Evolutionary conservation across 2,113 vertebrate species (phyloP).

Genomic region (Forbesichthys agassizii): DNA sequence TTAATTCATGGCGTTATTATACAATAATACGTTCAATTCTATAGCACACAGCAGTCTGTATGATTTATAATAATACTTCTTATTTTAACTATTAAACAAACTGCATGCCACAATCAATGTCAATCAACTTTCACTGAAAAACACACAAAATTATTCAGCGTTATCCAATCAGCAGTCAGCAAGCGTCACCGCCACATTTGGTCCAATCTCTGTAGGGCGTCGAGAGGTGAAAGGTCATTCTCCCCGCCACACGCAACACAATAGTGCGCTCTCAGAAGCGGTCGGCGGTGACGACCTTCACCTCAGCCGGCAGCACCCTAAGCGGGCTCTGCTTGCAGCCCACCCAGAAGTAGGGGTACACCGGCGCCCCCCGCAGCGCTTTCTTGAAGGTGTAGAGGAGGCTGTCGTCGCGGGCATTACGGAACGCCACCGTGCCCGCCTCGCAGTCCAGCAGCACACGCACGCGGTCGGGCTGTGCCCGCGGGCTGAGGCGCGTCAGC

Average conservation of each 20-base stretch:
- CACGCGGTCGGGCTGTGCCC: conserved; percentile 53
- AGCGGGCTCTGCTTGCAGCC: conserved; percentile 64
- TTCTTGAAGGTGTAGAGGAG: conserved; percentile 74
- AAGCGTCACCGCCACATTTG: too few relatives aligned
- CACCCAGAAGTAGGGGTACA: conserved; percentile 74
- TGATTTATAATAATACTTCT: too few relatives aligned
- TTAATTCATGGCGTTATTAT: too few relatives aligned
- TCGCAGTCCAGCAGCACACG: conserved; percentile 69
- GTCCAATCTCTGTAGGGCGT: too few relatives aligned
- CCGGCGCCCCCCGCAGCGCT: conserved; percentile 45
- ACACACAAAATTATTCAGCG: too few relatives aligned
- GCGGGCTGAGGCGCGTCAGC: conserved; percentile 56
- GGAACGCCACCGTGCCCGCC: conserved; percentile 61
- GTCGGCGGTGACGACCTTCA: conserved; percentile 33
- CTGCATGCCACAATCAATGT: too few relatives aligned
- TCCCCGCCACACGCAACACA: not conserved
- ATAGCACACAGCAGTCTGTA: too few relatives aligned
- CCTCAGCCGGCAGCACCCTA: conserved; percentile 45
- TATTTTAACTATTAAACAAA: too few relatives aligned
- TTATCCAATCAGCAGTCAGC: too few relatives aligned
- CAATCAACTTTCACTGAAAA: too few relatives aligned
- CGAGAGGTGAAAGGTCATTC: not conserved
- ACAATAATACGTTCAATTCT: too few relatives aligned
- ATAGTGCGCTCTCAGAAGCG: conserved; percentile 6
- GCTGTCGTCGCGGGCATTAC: conserved; percentile 32